These are phyloP conservation scores for Hartigia nigra DNA, from an alignment of 2,888 invertebrate genomes.

Conservation along the genomic window DNA sequence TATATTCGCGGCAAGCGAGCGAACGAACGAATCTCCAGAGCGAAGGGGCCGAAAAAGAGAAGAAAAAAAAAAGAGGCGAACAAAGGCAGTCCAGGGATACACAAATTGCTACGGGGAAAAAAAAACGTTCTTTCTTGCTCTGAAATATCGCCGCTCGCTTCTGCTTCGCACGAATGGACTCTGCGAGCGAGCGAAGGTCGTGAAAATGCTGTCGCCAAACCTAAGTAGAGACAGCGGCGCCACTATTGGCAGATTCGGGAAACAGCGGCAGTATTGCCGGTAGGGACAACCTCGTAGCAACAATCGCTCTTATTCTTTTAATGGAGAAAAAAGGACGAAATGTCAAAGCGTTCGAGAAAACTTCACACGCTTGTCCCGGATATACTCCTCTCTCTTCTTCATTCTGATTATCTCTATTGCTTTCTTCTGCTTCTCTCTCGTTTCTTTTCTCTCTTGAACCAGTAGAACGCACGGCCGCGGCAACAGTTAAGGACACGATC, in stretches of 20 bases:
- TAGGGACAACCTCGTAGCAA: neutral
- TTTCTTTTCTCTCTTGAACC: conserved; percentile 18
- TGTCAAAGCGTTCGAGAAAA: neutral
- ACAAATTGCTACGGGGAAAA: conserved; percentile 35
- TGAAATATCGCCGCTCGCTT: neutral
- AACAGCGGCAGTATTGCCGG: neutral
- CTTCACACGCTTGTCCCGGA: neutral
- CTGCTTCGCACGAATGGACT: neutral
- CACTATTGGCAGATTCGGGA: neutral
- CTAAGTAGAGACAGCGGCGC: neutral
- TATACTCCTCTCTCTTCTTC: neutral
- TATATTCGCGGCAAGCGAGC: conserved; percentile 45
- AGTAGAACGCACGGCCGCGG: conserved; percentile 15
- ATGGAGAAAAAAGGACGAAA: neutral
- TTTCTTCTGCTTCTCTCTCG: conserved; percentile 11
- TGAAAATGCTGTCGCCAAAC: neutral
- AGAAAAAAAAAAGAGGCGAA: conserved; percentile 25
- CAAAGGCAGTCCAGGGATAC: conserved; percentile 29
- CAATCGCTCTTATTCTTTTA: neutral
- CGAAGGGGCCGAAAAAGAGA: conserved; percentile 25
- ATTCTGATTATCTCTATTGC: no score
- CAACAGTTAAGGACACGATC: conserved; percentile 9
- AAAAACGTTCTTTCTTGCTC: conserved; percentile 10
- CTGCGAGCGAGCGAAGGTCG: neutral
- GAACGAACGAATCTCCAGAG: conserved; percentile 35